Conservation (phyloP, 1,140 invertebrate species). For the Lepidurus arcticus region DNA sequence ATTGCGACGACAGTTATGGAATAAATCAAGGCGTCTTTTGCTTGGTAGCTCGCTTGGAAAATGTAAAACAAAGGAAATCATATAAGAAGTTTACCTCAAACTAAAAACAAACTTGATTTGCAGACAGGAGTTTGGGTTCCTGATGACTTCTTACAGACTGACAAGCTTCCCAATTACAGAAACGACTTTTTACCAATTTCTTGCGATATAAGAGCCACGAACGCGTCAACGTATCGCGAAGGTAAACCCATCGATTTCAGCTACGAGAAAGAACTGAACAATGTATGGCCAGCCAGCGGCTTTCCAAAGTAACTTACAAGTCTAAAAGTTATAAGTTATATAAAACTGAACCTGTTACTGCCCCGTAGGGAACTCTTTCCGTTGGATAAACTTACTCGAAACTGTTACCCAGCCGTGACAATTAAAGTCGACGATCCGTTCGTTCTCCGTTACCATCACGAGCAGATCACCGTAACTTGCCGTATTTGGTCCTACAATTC, state of each 20-base stretch:
- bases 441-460: not conserved
- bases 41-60: not conserved
- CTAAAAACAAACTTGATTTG: not conserved
- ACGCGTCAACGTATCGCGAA: not conserved
- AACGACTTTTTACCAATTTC: not conserved
- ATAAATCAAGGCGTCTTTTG: not conserved
- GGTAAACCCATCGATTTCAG: not conserved
- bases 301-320: not conserved
- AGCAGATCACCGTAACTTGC: not conserved
- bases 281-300: not conserved
- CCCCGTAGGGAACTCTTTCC: not conserved
- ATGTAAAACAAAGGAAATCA: not conserved
- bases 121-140: not conserved
- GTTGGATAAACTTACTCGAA: not conserved
- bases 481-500: not conserved
- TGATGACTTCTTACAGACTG: not conserved
- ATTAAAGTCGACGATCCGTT: conserved; percentile 1
- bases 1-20: not conserved
- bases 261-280: not conserved
- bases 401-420: not conserved
- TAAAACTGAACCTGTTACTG: not conserved
- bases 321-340: not conserved
- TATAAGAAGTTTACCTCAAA: not conserved
- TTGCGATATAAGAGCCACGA: not conserved
- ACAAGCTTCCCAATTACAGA: not conserved